Base-by-base conservation (phyloP, 2,797 vertebrate species). In the Tapera naevia region DNA sequence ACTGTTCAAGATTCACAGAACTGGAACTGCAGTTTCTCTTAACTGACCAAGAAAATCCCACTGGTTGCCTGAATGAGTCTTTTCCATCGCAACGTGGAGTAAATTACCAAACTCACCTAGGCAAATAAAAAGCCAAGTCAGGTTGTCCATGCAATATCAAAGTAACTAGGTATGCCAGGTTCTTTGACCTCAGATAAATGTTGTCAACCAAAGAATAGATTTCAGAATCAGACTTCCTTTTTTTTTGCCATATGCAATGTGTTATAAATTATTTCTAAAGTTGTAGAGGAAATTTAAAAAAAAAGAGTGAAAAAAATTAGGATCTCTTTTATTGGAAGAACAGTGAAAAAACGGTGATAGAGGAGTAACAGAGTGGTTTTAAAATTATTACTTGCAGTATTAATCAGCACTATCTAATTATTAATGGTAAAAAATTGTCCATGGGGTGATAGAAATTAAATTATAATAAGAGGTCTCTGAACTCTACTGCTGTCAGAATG, bases 241-340 rank as follows among this genome's bases (percentile, higher is more conserved):
- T 57, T 79, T 73, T 90, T 67, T 4, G n/a, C 13, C 3, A 9
- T 7, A 69, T 41, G 13, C 3, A 43, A 46, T 64, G 27, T 43
- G 9, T 48, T 80, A 12, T 45, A 71, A 89, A 53, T 58, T 0
- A 58, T 57, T 75, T 57, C 23, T 65, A 73, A 48, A 11, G 1
- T 2, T 65, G 13, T 28, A 12, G 9, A 39, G 7, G 19, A 22
- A 48, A 48, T 48, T 19, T 19, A 46, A 48, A 48, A 48, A 48
- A 45, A 17, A 22, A 48, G 22, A 37, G 78, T 35, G 5, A 4
- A 13, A 2, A 9, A n/a, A 39, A 22, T 0, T 0, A 11, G 1
- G 0, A 10, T 30, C 0, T 58, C 5, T 66, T 58, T 66, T 23
- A 78, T 7, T n/a, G 10, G 5, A 91, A 33, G 13, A 74, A 3